These are phyloP conservation scores for Mesodorylaimus sp. DNA, from an alignment of 2,888 invertebrate species.

Conservation along the genomic window DNA sequence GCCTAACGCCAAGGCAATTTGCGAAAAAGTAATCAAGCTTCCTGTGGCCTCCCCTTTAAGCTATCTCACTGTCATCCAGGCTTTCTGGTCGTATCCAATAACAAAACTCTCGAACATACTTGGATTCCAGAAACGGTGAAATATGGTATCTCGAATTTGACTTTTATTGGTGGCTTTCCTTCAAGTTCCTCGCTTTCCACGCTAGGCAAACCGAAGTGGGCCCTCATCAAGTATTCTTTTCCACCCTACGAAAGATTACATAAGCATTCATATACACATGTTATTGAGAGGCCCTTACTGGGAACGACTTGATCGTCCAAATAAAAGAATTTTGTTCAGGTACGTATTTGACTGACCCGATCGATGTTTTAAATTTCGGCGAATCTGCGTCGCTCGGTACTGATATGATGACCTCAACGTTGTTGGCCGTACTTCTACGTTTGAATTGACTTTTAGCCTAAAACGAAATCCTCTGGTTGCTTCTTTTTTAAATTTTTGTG, in stretches of 20 bases:
- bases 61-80: too few species aligned
- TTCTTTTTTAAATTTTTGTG: too few species aligned
- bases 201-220: slow-evolving; percentile 89
- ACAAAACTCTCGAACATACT: slow-evolving; percentile 36
- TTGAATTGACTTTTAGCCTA: slow-evolving; percentile 91
- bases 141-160: slow-evolving; percentile 96
- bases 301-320: slow-evolving; percentile 55
- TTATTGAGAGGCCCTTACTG: slow-evolving; percentile 1
- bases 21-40: too few species aligned
- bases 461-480: slow-evolving; percentile 12
- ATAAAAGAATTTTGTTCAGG: slow-evolving; percentile 90
- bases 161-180: slow-evolving; percentile 91
- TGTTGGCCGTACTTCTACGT: slow-evolving; percentile 86
- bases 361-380: slow-evolving; percentile 80
- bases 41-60: too few species aligned
- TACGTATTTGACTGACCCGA: slow-evolving; percentile 88
- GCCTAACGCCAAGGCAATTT: too few species aligned
- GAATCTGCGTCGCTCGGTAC: slow-evolving; percentile 93
- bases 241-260: slow-evolving; percentile 47
- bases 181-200: slow-evolving; percentile 82
- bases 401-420: slow-evolving; percentile 89
- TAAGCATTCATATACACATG: background rate
- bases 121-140: slow-evolving; percentile 97
- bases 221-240: slow-evolving; percentile 91
- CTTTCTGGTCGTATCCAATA: too few species aligned